Conservation (phyloP, 2,113 vertebrate genomes). For the Suncus etruscus region DNA sequence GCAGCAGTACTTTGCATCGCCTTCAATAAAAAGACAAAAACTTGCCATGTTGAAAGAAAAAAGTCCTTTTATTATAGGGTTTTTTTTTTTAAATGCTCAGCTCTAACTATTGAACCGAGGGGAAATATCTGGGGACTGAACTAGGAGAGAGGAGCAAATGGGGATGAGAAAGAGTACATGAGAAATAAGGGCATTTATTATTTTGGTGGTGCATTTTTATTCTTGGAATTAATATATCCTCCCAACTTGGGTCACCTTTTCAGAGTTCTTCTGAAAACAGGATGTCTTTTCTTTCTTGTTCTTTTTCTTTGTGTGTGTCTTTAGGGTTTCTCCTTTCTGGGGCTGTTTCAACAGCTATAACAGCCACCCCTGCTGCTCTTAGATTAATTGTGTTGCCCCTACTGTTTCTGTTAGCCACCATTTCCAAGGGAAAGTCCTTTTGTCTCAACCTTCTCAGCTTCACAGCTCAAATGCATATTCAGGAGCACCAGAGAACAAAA, state of each 20-base stretch:
- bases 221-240: not conserved
- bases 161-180: not conserved
- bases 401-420: not conserved
- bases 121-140: not conserved
- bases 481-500: conserved; percentile 37
- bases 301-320: not conserved
- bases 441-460: not conserved
- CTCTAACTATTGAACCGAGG: conserved; percentile 11
- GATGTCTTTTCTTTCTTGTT: not conserved
- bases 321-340: not conserved
- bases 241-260: conserved; percentile 27
- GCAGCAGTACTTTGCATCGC: not conserved
- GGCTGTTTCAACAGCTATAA: not conserved
- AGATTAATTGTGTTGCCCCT: not conserved
- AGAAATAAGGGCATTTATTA: not conserved
- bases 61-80: not conserved
- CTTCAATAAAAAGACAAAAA: not conserved
- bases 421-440: conserved; percentile 33
- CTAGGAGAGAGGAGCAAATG: not conserved
- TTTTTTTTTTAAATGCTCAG: not conserved
- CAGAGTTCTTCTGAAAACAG: conserved; percentile 45
- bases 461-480: conserved; percentile 53
- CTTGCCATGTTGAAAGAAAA: not conserved
- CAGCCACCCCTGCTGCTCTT: not conserved
- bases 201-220: not conserved